Evolutionary conservation across 2,113 vertebrate species (phyloP), one percentile per base, ranked within the genome.

Genomic region (Panurus biarmicus): DNA sequence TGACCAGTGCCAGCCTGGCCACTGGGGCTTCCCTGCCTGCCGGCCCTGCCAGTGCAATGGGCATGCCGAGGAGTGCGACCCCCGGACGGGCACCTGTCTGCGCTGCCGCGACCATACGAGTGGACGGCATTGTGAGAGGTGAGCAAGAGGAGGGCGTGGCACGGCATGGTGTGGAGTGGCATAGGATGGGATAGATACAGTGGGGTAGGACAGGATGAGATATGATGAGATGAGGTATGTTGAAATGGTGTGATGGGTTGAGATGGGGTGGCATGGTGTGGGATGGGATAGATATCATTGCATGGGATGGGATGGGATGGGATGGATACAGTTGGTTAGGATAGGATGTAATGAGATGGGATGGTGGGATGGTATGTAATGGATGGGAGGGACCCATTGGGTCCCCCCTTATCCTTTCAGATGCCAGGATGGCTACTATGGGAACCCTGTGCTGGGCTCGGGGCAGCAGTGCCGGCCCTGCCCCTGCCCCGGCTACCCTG

Each of bases 1-100:
- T 86, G 98, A 98, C 10, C 97, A 94, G 71, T 99, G 99, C 93
- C 99, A 98, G 94, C 92, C 94, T 0, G 98, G 99, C 33, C 98
- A 99, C 97, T 99, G 99, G 99, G 99, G 99, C 76, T 99, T 99
- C 96, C 99, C 99, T 8, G 97, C 85, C 95, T 99, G 99, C 95
- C 97, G 93, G 65, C 98, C 97, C 1, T 99, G 99, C 95, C 98
- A 98, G 69, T 99, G 99, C 89, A 99, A 99, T 0, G 98, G 98
- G 23, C 99, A 98, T 1, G 83, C 98, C 0, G 98, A 99, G 21
- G 97, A 98, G 42, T 99, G 99, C 0, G 97, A 99, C 44, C 96
- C 98, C 35, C 97, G 79, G 61, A 99, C 97, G 0, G 99, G 99
- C 7, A 65, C 94, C 60, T 99, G 99, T 94, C 93, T 98, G 91